Evolutionary conservation across 2,113 vertebrate genomes (phyloP).

Genomic region (Anser brachyrhynchus): DNA sequence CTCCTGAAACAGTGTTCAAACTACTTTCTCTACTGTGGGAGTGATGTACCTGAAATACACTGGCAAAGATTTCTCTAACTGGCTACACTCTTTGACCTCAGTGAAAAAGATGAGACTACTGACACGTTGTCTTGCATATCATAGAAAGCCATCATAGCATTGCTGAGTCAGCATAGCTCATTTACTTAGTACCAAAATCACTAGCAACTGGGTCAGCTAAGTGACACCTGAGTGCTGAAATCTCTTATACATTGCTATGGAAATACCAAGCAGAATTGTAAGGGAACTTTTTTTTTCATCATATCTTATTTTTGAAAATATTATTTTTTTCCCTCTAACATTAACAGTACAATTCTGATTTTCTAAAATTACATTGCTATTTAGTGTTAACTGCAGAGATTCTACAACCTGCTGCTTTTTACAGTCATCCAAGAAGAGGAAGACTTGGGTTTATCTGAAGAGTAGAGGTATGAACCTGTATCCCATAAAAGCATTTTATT

Average conservation of each 20-base stretch:
- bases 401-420: not conserved
- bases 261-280: not conserved
- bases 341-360: not conserved
- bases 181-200: slow-evolving; percentile 23
- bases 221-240: not conserved
- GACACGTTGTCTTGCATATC: rapidly evolving
- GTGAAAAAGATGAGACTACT: not conserved
- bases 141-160: not conserved
- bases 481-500: not conserved
- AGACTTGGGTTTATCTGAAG: not conserved
- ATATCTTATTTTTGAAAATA: not conserved
- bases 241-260: not conserved
- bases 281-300: not conserved
- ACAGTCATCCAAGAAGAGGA: not conserved
- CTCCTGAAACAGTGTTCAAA: not conserved
- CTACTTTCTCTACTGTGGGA: not conserved
- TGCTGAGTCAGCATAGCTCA: not conserved
- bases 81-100: not conserved
- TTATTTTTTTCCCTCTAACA: not conserved
- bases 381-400: not conserved
- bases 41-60: not conserved
- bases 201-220: slow-evolving; percentile 17
- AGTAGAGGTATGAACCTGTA: not conserved
- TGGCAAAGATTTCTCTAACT: not conserved
- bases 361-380: not conserved